These are phyloP conservation scores for Desmophyllum pertusum DNA, from an alignment of 92 coral and sea anemone species.

Conservation along the genomic window DNA sequence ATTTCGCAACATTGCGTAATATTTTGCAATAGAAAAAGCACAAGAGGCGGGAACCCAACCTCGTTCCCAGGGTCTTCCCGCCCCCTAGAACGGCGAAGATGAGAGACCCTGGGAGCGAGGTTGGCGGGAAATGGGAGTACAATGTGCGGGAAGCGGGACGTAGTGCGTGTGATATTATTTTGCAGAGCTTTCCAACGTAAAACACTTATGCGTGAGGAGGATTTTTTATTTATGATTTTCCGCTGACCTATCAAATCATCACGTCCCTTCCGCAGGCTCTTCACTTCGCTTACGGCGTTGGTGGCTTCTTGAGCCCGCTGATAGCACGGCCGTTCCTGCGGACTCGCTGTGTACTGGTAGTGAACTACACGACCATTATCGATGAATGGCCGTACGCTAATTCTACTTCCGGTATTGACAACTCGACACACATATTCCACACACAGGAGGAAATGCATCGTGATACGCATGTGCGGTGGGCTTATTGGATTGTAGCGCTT, in stretches of 20 bases:
- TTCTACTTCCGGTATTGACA: constrained; percentile 68
- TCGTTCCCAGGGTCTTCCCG: too few relatives aligned
- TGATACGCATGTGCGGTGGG: constrained; percentile 92
- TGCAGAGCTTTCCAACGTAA: too few relatives aligned
- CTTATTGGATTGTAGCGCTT: constrained; percentile 91
- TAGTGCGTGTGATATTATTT: too few relatives aligned
- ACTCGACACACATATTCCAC: constrained; percentile 79
- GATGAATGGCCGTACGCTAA: constrained; percentile 96
- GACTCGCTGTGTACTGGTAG: constrained; percentile 74
- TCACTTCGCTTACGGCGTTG: constrained; percentile 85
- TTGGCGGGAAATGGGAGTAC: too few relatives aligned
- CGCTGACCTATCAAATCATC: not conserved
- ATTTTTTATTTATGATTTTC: not conserved
- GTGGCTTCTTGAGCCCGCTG: constrained; percentile 84
- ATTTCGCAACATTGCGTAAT: too few relatives aligned
- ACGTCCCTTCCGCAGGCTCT: constrained; percentile 58
- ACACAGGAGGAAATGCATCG: constrained; percentile 83
- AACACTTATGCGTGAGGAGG: too few relatives aligned
- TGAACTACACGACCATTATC: constrained; percentile 84
- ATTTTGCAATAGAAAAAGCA: too few relatives aligned
- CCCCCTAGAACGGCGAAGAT: too few relatives aligned
- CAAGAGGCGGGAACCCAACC: too few relatives aligned
- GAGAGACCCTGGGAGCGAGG: too few relatives aligned
- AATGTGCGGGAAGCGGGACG: too few relatives aligned
- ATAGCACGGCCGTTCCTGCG: constrained; percentile 88